Percentiles rank a stretch among this genome's conserved stretches.
Evolutionary conservation across 2,113 vertebrate species (phyloP).

Genomic region (Nycticebus coucang): DNA sequence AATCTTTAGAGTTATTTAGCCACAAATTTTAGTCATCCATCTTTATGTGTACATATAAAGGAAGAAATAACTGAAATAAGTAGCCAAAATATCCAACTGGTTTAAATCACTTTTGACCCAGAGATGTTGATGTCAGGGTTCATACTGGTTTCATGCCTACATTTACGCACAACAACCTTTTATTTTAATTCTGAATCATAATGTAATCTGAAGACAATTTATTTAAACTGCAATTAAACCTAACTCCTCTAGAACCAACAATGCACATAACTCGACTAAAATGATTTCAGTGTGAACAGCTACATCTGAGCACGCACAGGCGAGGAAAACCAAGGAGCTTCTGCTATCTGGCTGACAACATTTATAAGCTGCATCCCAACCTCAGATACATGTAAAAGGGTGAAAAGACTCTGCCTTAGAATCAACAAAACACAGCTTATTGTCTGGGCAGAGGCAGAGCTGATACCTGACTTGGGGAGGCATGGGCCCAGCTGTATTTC

Average conservation of each 20-base stretch:
- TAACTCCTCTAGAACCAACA: not conserved
- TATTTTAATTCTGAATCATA: not conserved
- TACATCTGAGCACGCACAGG: not conserved
- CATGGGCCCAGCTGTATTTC: fast-evolving
- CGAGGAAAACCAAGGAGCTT: fast-evolving
- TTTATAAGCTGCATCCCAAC: not conserved
- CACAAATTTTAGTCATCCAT: not conserved
- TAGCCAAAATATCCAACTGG: not conserved
- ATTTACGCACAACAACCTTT: not conserved
- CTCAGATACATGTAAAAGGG: not conserved
- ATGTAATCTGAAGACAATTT: not conserved
- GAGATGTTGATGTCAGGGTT: not conserved
- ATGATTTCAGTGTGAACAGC: not conserved
- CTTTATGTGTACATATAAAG: not conserved
- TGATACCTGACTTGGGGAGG: not conserved
- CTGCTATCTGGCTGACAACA: not conserved
- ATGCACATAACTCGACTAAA: no score
- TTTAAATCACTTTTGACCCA: not conserved
- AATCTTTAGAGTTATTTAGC: not conserved
- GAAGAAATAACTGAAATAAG: not conserved
- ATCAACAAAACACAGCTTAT: not conserved
- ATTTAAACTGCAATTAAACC: not conserved
- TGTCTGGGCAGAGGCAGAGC: not conserved
- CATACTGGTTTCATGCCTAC: not conserved
- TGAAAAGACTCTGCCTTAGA: not conserved